Evolutionary conservation across 2,888 invertebrate species (phyloP).

Genomic region (Drosophila nr. perissopoda): DNA sequence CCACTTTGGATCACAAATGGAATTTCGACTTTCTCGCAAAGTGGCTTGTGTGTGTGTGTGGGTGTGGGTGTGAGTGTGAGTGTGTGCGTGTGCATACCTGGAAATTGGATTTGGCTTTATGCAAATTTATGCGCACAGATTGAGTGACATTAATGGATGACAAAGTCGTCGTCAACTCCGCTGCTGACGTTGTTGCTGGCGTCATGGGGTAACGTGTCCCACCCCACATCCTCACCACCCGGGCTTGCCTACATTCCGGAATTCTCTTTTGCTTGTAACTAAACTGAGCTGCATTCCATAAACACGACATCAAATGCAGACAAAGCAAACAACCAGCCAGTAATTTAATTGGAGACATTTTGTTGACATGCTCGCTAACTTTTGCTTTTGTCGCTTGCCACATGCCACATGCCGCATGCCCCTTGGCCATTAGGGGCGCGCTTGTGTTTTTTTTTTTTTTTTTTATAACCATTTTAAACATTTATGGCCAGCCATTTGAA

Average conservation of each 20-base stretch:
- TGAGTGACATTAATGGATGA: conserved; percentile 80
- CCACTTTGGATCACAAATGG: conserved; percentile 36
- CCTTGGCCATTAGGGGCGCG: conserved; percentile 32
- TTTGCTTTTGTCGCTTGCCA: conserved; percentile 29
- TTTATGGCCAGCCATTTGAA: conserved; percentile 73
- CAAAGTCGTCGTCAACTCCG: conserved; percentile 55
- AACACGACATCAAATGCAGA: conserved; percentile 52
- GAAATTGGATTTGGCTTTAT: conserved; percentile 77
- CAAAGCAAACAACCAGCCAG: conserved; percentile 39
- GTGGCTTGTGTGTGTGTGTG: not conserved
- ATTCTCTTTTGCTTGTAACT: not conserved
- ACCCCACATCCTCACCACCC: not conserved
- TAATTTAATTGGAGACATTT: conserved; percentile 42
- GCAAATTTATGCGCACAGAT: conserved; percentile 79
- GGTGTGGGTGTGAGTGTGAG: conserved; percentile 1
- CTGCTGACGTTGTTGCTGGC: conserved; percentile 9
- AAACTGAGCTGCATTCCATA: conserved; percentile 28
- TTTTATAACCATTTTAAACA: conserved; percentile 75
- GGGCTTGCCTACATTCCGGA: not conserved
- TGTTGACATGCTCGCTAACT: conserved; percentile 45
- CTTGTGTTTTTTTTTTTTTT: conserved; percentile 57
- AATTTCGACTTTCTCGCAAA: conserved; percentile 26
- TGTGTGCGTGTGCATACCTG: conserved; percentile 34
- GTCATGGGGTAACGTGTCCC: not conserved
- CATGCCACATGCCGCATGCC: not conserved